Percentiles rank a stretch among this genome's conserved stretches.
phyloP scores from a whole-genome alignment of 2,797 vertebrate genomes.

The Cynopterus sphinx region DNA sequence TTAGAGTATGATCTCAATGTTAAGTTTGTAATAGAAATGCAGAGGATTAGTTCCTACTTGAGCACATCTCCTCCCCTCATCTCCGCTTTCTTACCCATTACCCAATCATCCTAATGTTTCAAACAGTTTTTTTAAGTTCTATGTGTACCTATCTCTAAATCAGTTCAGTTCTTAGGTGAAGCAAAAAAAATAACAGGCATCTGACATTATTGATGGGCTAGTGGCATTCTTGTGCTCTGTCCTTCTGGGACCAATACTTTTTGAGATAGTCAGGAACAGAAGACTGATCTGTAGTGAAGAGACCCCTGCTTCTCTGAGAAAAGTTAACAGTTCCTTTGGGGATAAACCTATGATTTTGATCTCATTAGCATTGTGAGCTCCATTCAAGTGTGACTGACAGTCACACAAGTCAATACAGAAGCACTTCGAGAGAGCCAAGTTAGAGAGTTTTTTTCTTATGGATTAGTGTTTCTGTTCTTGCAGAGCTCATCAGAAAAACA shows the following conservation, averaged over 20 bases:
- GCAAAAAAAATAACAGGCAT: neutral
- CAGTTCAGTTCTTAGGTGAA: conserved; percentile 32
- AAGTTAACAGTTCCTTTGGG: conserved; percentile 64
- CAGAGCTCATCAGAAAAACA: conserved; percentile 45
- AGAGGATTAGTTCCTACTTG: neutral
- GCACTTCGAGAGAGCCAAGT: conserved; percentile 45
- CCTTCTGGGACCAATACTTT: conserved; percentile 50
- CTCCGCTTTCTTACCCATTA: neutral
- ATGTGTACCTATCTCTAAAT: conserved; percentile 23
- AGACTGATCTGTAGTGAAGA: conserved; percentile 61
- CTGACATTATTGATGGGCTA: conserved; percentile 48
- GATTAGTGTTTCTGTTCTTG: conserved; percentile 61
- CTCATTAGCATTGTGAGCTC: conserved; percentile 68
- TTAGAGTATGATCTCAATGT: conserved; percentile 14
- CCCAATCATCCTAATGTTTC: conserved; percentile 10
- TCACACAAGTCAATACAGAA: conserved; percentile 68
- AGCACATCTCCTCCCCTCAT: neutral
- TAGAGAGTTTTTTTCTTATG: conserved; percentile 15
- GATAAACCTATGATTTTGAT: conserved; percentile 57
- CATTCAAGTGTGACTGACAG: conserved; percentile 74
- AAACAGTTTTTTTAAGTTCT: conserved; percentile 26
- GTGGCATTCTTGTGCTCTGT: neutral
- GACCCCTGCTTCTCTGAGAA: conserved; percentile 31
- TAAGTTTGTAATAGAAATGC: conserved; percentile 34
- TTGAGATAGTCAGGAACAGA: conserved; percentile 41